Evolutionary conservation across 2,797 vertebrate species (phyloP).

Genomic region (Lutjanus argentimaculatus): DNA sequence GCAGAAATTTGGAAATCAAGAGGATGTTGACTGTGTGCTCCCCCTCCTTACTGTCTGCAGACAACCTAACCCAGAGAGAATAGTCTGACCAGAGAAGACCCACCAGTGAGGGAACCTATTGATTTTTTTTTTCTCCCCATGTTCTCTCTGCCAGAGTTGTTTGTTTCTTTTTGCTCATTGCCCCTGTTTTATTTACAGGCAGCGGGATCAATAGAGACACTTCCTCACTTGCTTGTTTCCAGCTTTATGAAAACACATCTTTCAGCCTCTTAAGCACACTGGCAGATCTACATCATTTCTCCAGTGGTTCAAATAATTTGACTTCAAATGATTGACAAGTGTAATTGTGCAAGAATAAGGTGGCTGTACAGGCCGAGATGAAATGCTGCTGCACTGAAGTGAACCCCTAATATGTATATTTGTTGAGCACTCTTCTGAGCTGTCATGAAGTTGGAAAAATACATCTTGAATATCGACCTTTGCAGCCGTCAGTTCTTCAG

Average conservation of each 20-base stretch:
- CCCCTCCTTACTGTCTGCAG: constrained; percentile 63
- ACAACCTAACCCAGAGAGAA: constrained; percentile 79
- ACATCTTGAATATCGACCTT: constrained; percentile 69
- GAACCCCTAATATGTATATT: constrained; percentile 79
- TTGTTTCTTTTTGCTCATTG: constrained; percentile 86
- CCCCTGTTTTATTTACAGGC: constrained; percentile 86
- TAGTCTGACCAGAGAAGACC: constrained; percentile 81
- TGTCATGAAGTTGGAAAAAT: constrained; percentile 74
- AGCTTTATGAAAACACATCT: constrained; percentile 85
- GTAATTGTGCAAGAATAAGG: constrained; percentile 81
- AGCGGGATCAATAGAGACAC: constrained; percentile 84
- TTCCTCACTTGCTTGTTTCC: constrained; percentile 83
- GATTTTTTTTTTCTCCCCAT: constrained; percentile 81
- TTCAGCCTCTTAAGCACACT: constrained; percentile 81
- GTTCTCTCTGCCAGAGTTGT: constrained; percentile 82
- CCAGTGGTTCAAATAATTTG: constrained; percentile 83
- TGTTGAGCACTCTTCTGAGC: constrained; percentile 64
- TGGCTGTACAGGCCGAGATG: constrained; percentile 71
- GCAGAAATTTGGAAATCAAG: constrained; percentile 77
- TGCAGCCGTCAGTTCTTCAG: constrained; percentile 57
- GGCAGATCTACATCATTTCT: constrained; percentile 85
- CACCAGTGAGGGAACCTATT: constrained; percentile 83
- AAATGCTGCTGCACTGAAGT: constrained; percentile 64
- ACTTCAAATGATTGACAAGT: constrained; percentile 87
- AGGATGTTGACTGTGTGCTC: constrained; percentile 68